Conservation (phyloP, 1,140 invertebrate species). For the Sinella curviseta region DNA sequence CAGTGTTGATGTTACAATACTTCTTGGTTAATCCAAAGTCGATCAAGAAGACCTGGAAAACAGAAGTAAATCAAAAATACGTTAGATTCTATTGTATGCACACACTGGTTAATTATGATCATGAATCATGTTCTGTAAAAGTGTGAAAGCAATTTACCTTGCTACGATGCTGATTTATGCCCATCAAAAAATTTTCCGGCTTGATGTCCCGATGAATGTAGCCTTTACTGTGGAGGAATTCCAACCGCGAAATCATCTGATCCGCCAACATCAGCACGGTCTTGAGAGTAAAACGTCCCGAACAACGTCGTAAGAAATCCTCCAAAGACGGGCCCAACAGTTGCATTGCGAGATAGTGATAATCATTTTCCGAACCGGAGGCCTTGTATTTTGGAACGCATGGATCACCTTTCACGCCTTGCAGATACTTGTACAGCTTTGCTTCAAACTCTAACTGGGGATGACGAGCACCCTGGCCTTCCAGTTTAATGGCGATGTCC, state of each 20-base stretch:
- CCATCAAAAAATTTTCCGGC: constrained; percentile 70
- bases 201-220: constrained; percentile 66
- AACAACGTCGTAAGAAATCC: constrained; percentile 69
- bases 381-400: background rate
- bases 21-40: constrained; percentile 64
- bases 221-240: constrained; percentile 66
- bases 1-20: background rate
- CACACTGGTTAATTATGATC: no score
- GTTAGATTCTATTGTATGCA: no score
- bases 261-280: constrained; percentile 69
- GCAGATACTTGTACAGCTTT: background rate
- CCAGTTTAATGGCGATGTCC: background rate
- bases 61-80: no score
- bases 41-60: constrained; percentile 59
- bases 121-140: no score
- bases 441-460: background rate
- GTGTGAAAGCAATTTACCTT: background rate
- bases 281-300: constrained; percentile 66
- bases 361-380: background rate
- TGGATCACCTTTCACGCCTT: background rate
- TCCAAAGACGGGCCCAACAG: constrained; percentile 66
- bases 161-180: constrained; percentile 51
- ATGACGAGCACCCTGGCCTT: background rate
- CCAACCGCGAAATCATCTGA: constrained; percentile 59
- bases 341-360: constrained; percentile 62